Evolutionary conservation across 2,113 vertebrate genomes (phyloP).

Genomic region (Ptychochromis oligacanthus): DNA sequence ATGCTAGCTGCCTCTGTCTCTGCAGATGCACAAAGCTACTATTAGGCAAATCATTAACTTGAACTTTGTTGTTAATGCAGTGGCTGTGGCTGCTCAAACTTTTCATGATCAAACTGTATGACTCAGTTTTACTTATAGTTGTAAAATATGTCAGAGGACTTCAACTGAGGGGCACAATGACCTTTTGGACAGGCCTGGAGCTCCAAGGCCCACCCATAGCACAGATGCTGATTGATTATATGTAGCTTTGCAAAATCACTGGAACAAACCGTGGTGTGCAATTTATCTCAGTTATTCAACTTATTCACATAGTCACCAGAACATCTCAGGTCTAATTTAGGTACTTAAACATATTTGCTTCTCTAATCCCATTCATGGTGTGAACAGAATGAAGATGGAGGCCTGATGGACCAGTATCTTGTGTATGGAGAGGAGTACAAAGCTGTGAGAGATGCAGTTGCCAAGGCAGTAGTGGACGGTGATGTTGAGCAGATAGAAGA

Average conservation of each 20-base stretch:
- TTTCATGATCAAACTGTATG: too few species aligned
- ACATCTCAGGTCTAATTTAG: not conserved
- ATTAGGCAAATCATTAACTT: too few species aligned
- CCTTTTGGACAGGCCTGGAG: not conserved
- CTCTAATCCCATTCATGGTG: not conserved
- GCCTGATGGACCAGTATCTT: constrained; percentile 83
- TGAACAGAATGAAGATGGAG: constrained; percentile 48
- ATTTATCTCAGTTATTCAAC: not conserved
- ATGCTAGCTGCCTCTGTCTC: too few species aligned
- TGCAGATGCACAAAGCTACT: too few species aligned
- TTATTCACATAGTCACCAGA: not conserved
- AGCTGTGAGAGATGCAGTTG: constrained; percentile 80
- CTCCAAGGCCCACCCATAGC: not conserved
- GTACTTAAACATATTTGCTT: not conserved
- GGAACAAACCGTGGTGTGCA: not conserved
- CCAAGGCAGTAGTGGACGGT: constrained; percentile 75
- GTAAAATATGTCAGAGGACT: too few species aligned
- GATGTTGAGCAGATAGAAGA: constrained; percentile 51
- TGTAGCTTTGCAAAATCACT: not conserved
- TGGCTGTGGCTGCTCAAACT: too few species aligned
- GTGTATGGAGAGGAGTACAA: constrained; percentile 80
- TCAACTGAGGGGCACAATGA: too few species aligned
- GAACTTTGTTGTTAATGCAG: too few species aligned
- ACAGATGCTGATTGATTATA: not conserved
- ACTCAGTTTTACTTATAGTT: too few species aligned